Evolutionary conservation across 2,797 vertebrate species (phyloP).

Genomic region (Falco rusticolus): DNA sequence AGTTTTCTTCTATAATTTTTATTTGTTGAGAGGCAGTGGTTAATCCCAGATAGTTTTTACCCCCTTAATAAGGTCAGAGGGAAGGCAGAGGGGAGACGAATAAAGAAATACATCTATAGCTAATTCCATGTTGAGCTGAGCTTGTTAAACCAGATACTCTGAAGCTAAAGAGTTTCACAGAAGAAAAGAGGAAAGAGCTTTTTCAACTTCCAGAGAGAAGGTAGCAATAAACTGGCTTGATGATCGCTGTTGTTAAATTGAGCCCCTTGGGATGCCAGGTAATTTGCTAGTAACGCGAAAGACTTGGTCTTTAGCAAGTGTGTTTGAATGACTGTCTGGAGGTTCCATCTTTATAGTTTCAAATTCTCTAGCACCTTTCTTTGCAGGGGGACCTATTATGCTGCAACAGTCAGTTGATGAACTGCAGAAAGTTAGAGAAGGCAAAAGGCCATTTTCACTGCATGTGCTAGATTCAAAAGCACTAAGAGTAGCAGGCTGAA

Average conservation of each 20-base stretch:
- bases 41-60: constrained; percentile 3
- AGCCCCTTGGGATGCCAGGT: constrained; percentile 23
- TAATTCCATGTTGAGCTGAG: constrained; percentile 52
- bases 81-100: not conserved
- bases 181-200: constrained; percentile 42
- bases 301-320: constrained; percentile 31
- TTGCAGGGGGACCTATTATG: constrained; percentile 40
- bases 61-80: not conserved
- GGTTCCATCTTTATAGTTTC: constrained; percentile 41
- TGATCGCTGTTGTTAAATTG: constrained; percentile 43
- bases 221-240: constrained; percentile 56
- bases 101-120: constrained; percentile 26
- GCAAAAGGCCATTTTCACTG: constrained; percentile 69
- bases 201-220: constrained; percentile 48
- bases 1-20: not conserved
- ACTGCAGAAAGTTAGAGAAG: constrained; percentile 40
- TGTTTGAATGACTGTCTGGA: constrained; percentile 43
- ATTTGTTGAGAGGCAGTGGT: not conserved
- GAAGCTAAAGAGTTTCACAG: constrained; percentile 45
- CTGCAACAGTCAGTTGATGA: constrained; percentile 54
- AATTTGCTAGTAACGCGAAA: not conserved
- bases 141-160: constrained; percentile 52
- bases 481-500: constrained; percentile 45
- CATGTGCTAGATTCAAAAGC: constrained; percentile 55
- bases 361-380: constrained; percentile 50